Percentiles rank a stretch among this genome's conserved stretches.
Evolutionary conservation across 2,113 vertebrate species (phyloP).

Genomic region (Cochlearius cochlearius): DNA sequence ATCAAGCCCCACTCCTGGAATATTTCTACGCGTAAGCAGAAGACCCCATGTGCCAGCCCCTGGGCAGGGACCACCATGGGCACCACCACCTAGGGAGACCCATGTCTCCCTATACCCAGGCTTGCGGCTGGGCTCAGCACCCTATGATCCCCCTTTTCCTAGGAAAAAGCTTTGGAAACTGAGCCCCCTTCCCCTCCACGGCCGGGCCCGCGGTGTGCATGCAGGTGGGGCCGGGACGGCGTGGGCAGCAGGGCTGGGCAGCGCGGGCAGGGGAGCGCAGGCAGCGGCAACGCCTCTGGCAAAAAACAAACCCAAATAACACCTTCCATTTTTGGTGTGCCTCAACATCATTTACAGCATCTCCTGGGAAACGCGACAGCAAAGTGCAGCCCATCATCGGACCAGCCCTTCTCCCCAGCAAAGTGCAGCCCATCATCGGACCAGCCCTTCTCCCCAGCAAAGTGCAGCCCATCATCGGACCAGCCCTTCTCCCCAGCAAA

Average conservation of each 20-base stretch:
- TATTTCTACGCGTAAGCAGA: accelerated
- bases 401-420: background rate
- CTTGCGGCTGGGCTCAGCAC: background rate
- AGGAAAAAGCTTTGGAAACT: background rate
- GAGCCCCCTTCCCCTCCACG: accelerated
- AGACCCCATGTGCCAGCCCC: background rate
- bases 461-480: too few species aligned
- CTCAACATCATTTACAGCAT: accelerated
- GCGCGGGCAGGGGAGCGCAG: background rate
- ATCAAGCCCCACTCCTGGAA: background rate
- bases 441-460: background rate
- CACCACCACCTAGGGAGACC: background rate
- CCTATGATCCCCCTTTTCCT: background rate
- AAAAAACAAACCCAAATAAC: too few species aligned
- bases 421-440: too few species aligned
- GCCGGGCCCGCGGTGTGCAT: background rate
- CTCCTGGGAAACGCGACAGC: background rate
- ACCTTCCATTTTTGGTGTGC: background rate
- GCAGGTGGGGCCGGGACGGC: background rate
- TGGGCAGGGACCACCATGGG: accelerated
- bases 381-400: background rate
- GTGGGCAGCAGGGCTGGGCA: background rate
- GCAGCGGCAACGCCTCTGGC: background rate
- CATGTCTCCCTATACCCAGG: background rate
- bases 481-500: background rate